These are phyloP conservation scores for Oostethus manadensis DNA, from an alignment of 2,113 vertebrate species.

Conservation along the genomic window DNA sequence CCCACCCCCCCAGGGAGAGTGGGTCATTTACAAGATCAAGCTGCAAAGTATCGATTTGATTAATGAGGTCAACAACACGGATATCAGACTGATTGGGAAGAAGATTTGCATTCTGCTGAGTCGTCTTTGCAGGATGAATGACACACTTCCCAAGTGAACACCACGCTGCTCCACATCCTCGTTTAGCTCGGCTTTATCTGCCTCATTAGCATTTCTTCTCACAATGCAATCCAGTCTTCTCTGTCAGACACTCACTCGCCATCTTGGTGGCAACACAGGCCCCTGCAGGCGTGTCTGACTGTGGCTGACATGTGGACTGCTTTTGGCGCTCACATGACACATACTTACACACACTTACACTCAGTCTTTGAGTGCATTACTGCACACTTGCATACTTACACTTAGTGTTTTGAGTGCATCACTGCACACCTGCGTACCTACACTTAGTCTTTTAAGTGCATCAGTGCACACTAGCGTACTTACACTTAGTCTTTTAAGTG, in stretches of 20 bases:
- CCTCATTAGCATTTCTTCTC: neutral
- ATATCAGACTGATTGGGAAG: neutral
- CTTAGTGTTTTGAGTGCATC: no score
- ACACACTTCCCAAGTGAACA: neutral
- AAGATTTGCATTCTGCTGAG: conserved; percentile 8
- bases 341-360: no score
- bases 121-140: neutral
- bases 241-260: neutral
- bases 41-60: neutral
- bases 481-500: no score
- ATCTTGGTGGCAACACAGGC: neutral
- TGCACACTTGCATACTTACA: no score
- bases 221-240: neutral
- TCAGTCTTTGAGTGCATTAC: no score
- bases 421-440: no score
- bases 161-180: neutral
- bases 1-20: no score
- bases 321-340: neutral
- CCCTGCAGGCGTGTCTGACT: neutral
- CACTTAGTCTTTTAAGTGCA: no score
- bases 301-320: neutral
- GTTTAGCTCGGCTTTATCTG: neutral
- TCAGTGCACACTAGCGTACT: no score
- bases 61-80: neutral
- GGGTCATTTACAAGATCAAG: neutral